Evolutionary conservation across 2,888 invertebrate genomes (phyloP), one percentile per base, ranked within the genome.

Genomic region (Andrena fulva): DNA sequence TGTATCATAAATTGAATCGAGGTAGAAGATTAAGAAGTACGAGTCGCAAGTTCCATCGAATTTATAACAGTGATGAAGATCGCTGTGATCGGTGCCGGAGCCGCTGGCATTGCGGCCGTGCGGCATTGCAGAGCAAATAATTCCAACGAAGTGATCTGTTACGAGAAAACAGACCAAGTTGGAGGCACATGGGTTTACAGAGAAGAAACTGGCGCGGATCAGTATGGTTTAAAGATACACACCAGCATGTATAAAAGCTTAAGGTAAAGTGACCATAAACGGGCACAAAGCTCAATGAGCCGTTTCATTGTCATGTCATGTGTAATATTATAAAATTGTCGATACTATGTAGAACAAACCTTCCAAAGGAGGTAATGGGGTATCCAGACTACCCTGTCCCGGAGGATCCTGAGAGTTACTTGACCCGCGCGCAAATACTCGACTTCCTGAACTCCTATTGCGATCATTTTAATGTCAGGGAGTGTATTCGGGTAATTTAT

Each of bases 151-250:
- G 96, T 96, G 68, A 95, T 96, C 27, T 95, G 98, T 42, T 97
- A 97, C 92, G 99, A 99, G 92, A 97, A 97, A 93, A 95, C 96
- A 0, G 94, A 95, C 2, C 94, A 96, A 87, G 94, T 98, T 48
- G 99, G 99, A 12, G 99, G 99, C 31, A 98, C 98, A 27, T 99
- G 99, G 99, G 96, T 97, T 0, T 98, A 97, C 92, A 97, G 97
- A 0, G 97, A 97, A 84, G 94, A 96, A 81, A 95, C 96, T 31
- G 98, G 97, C 2, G 95, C 95, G n/a, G 97, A 98, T 91, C 95
- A 96, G 91, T 96, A 96, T 92, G 98, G 97, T 0, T 95, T 97
- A 71, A 97, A 97, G 0, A 96, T 98, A 50, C 98, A 98, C 93
- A 97, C 98, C 66, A 98, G 98, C 94, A 98, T 99, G 98, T 99